Base-by-base conservation (phyloP, 2,113 vertebrate genomes). In the Oreotrochilus melanogaster region DNA sequence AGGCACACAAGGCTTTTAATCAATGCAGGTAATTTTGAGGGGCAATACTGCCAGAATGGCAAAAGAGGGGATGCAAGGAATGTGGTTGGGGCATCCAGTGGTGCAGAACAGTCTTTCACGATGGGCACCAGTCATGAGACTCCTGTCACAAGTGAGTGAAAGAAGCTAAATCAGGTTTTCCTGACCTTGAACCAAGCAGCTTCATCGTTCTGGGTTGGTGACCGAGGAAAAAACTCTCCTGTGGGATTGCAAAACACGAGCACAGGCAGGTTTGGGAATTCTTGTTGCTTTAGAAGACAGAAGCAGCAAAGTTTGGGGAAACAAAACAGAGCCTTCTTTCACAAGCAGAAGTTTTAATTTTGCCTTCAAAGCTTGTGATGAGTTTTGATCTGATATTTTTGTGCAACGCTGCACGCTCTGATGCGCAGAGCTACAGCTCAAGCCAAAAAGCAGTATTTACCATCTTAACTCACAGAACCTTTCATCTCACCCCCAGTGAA, bases 151-250 rank as follows among this genome's bases (percentile, higher is more conserved):
- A 89, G 81, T 0, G 18, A 87, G 7, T 31, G 35, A 30, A 87
- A 87, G 86, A 7, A 37, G 86, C 92, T n/a, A 86, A 91, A 91
- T 78, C 39, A 21, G 78, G 25, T 70, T 88, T 86, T 65, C 70
- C 47, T 83, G 74, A 91, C 94, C 90, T 89, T 94, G 71, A 92
- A 93, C 5, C 53, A 45, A 11, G 24, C 78, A 48, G 78, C 48
- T 72, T 78, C 61, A 28, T 2, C 31, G 61, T 17, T 78, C 45
- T 35, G 65, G 51, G 30, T 35, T 82, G 78, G 70, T 1, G 62
- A 24, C 28, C 1, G 11, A 42, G 81, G 80, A 62, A 16, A 27
- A 35, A 27, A 35, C 72, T 83, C 17, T 24, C 50, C 72, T 4
- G 4, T 15, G 37, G n/a, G 45, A 75, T 56, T 35, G 39, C 73